Evolutionary conservation across 2,888 invertebrate genomes (phyloP).

Genomic region (Chelonus formosanus): DNA sequence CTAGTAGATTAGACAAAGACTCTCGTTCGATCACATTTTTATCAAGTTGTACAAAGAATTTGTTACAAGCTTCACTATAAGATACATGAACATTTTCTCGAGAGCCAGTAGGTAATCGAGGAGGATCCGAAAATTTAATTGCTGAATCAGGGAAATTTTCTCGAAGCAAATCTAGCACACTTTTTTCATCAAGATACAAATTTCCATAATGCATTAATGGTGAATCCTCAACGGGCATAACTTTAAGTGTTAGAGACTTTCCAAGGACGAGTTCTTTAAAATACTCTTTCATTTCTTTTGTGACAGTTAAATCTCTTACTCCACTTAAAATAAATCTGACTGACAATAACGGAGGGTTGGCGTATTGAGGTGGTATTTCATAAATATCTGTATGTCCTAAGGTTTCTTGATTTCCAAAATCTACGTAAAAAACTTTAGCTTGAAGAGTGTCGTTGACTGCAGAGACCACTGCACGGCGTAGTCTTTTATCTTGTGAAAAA

Average conservation of each 20-base stretch:
- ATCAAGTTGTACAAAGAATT: conserved; percentile 79
- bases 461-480: conserved; percentile 81
- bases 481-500: conserved; percentile 74
- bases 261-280: conserved; percentile 76
- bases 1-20: conserved; percentile 75
- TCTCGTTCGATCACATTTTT: conserved; percentile 71
- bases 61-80: conserved; percentile 75
- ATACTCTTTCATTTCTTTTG: conserved; percentile 73
- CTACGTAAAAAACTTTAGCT: conserved; percentile 82
- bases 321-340: conserved; percentile 79
- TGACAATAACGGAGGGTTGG: conserved; percentile 78
- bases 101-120: conserved; percentile 41
- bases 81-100: conserved; percentile 67
- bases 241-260: conserved; percentile 72
- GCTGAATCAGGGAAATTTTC: conserved; percentile 49
- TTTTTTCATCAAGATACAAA: conserved; percentile 70
- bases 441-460: conserved; percentile 73
- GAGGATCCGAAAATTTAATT: conserved; percentile 40
- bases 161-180: conserved; percentile 70
- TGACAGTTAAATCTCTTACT: conserved; percentile 68
- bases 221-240: conserved; percentile 75
- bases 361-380: conserved; percentile 78
- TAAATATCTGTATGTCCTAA: conserved; percentile 77
- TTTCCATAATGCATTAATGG: conserved; percentile 80
- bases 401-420: conserved; percentile 81